Evolutionary conservation across 1,140 invertebrate genomes (phyloP), one percentile per base, ranked within the genome.

Genomic region (Ceratina calcarata): DNA sequence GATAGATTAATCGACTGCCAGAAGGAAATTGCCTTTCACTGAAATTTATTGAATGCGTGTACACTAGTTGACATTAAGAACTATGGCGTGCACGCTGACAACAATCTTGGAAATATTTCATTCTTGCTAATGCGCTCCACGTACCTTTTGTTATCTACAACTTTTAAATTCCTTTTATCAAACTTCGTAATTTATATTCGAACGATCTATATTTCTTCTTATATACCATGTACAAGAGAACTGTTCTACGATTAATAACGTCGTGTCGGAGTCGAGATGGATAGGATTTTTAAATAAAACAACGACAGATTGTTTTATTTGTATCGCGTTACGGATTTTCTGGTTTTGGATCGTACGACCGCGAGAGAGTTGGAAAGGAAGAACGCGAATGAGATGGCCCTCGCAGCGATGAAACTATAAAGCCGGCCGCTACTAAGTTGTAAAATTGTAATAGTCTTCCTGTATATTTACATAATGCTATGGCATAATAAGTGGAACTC

Each of bases 391-490:
- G 70, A 62, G 18, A 57, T 58, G 15, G 45, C 12, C 55, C 82
- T 65, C 66, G 76, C 68, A 83, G 84, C 87, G 87, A 88, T 88
- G 86, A 89, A 92, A 91, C 87, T 89, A 88, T 90, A 91, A 90
- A 91, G 81, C 88, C 80, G 37, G 89, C 88, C 88, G 80, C 82
- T 86, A 86, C 87, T 90, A 90, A 90, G 88, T 90, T 91, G 89
- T 91, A 91, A 91, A 91, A 92, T 91, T 89, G 89, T 91, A 91
- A 92, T 91, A 88, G 89, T 82, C 88, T 91, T 90, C 87, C 89
- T 88, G 88, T 91, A 91, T 91, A 91, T 91, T 91, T 92, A 89
- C 90, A 92, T 91, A 92, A 91, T 91, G 85, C 88, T 84, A 88
- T 83, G 88, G 85, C 81, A 91, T 91, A 91, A 91, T 91, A 92